Base-by-base conservation (phyloP, 2,797 vertebrate genomes). In the Tachyglossus aculeatus region DNA sequence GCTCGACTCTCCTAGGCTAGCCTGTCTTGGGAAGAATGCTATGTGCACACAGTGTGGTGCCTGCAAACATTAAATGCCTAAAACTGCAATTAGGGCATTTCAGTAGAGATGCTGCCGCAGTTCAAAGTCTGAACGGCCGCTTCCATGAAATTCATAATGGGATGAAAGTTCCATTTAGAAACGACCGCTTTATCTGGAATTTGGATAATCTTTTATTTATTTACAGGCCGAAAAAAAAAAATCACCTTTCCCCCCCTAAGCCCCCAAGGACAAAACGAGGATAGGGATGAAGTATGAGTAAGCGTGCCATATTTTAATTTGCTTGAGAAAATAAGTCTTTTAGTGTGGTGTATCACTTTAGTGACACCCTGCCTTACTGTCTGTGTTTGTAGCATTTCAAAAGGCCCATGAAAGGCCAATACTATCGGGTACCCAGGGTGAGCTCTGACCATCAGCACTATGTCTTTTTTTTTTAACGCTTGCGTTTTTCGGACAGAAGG, bases 61-160 rank as follows among this genome's bases (percentile, higher is more conserved):
- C 67, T 62, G 63, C 59, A 67, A 77, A 74, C 74, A 67, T 73
- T n/a, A 71, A 52, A 44, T 22, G 58, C 67, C 80, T 81, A 59
- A 71, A 51, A 69, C 82, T 81, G 82, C 85, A 87, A 83, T 85
- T 83, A 83, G 63, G 75, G 82, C 59, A 72, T 81, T 78, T 71
- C 85, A 81, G 69, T 83, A 78, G 78, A 78, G 68, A 71, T 80
- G 80, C 80, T 74, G 82, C 78, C 80, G 67, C 83, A 80, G 33
- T 48, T 80, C 78, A 54, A 73, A 71, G 80, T 60, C 78, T 55
- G 36, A 69, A 59, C 16, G 22, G 80, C 56, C 80, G 85, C 80
- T 81, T 66, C 85, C 82, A 81, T 80, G 82, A 85, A 78, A 85
- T 87, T 76, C 80, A 80, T 85, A 85, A 85, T 85, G 78, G 76